Evolutionary conservation across 2,888 invertebrate genomes (phyloP).

Genomic region (Bruchidius siliquastri): DNA sequence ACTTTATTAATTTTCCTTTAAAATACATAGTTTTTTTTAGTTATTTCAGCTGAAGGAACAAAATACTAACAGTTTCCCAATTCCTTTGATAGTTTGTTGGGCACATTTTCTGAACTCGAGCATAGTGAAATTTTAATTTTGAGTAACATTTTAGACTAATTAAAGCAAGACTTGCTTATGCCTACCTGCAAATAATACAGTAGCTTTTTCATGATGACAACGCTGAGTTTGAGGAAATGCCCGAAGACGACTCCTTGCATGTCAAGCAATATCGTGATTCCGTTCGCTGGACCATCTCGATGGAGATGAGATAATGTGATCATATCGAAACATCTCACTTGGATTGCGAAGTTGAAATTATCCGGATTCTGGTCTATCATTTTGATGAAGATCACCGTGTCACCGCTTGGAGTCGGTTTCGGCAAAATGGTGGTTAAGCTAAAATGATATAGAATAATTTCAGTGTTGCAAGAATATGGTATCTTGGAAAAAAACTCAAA

Average conservation of each 20-base stretch:
- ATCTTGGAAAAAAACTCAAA: too few species aligned
- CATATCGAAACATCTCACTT: constrained; percentile 55
- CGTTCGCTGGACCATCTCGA: constrained; percentile 50
- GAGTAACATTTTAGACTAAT: too few species aligned
- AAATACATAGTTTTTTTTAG: too few species aligned
- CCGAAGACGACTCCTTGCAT: constrained; percentile 57
- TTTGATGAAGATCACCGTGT: constrained; percentile 33
- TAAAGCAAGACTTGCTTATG: too few species aligned
- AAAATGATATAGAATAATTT: constrained; percentile 8
- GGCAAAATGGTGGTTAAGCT: constrained; percentile 27
- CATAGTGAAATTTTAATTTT: too few species aligned
- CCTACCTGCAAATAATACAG: constrained; percentile 64
- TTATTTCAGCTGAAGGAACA: too few species aligned
- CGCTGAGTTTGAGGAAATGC: constrained; percentile 60
- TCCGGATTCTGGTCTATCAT: constrained; percentile 54
- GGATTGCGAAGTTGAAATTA: constrained; percentile 54
- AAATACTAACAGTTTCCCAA: too few species aligned
- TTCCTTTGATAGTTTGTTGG: too few species aligned
- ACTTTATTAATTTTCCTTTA: too few species aligned
- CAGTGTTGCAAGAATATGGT: too few species aligned
- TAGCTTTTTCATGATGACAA: constrained; percentile 63
- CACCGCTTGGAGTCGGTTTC: constrained; percentile 30
- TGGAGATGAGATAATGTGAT: constrained; percentile 57
- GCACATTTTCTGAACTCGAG: too few species aligned
- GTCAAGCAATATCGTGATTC: constrained; percentile 61